Base-by-base conservation (phyloP, 2,888 invertebrate species). In the Abscondita cerata region DNA sequence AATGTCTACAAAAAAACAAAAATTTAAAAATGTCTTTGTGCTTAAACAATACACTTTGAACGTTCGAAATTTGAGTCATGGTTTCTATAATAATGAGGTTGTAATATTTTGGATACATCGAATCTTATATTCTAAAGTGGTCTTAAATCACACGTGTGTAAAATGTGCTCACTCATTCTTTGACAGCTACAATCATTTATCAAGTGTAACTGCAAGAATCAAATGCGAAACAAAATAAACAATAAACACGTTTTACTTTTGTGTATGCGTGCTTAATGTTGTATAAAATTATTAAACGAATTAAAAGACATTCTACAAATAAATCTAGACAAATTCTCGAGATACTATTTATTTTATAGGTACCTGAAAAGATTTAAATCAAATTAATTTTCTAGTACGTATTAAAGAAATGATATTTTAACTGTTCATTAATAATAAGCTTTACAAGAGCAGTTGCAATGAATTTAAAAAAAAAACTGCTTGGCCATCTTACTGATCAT, bases 151-250 rank as follows among this genome's bases (percentile, higher is more conserved):
- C 57, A 57, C 40, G 40, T 50, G 55, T 55, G 50, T 50, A 61
- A 65, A 65, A 67, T 65, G 36, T 54, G 62, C 53, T 65, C 36
- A 56, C 66, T 68, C 68, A 68, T 63, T 56, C 52, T 63, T 62
- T 68, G 68, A 67, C 68, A 68, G 64, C 55, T 51, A 62, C 51
- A 68, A 62, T 65, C 67, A 68, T 68, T 68, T 68, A 68, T 68
- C 68, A 68, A 65, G 58, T 52, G 36, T 55, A 62, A 60, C 59
- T 62, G 62, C 54, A 44, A 62, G 48, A 59, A 67, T 62, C 50
- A 52, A 55, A 31, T 56, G 52, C 12, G 33, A 56, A 60, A 54
- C 58, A 65, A 67, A 67, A 67, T 65, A 65, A 67, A 65, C 60
- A 67, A 63, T 63, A 62, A 58, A 48, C 52, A 38, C 50, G 18